These are phyloP conservation scores for Apodemia duryi DNA, from an alignment of 2,888 invertebrate species.

Conservation along the genomic window DNA sequence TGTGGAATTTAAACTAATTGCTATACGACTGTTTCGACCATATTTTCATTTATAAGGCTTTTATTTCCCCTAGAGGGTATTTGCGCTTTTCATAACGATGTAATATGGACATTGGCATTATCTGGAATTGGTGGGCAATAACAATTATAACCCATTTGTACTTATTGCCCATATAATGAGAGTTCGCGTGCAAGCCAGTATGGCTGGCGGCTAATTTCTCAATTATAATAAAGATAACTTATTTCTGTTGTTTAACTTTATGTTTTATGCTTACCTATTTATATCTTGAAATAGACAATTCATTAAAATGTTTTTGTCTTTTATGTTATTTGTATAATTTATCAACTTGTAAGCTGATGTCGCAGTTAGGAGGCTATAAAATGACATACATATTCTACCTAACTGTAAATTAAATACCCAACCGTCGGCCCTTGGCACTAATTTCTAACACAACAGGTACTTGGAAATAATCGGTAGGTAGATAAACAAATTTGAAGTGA, in stretches of 20 bases:
- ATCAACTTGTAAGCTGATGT: no score
- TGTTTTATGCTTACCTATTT: conserved; percentile 25
- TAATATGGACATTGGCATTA: conserved; percentile 39
- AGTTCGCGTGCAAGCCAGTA: conserved; percentile 36
- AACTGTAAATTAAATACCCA: no score
- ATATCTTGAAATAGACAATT: conserved; percentile 17
- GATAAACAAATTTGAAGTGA: no score
- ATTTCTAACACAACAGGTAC: no score
- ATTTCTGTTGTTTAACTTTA: conserved; percentile 39
- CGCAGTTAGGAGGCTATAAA: no score
- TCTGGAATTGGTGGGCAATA: conserved; percentile 43
- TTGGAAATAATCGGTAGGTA: no score
- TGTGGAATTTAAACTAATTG: conserved; percentile 48
- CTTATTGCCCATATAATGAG: conserved; percentile 51
- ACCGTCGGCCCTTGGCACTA: no score
- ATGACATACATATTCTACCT: no score
- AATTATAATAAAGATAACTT: conserved; percentile 45
- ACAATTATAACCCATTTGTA: conserved; percentile 45
- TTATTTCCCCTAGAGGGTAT: conserved; percentile 36
- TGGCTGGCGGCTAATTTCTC: conserved; percentile 43
- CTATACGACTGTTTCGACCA: conserved; percentile 35
- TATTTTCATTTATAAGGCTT: conserved; percentile 55
- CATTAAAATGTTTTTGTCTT: background rate
- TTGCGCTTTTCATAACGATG: conserved; percentile 34
- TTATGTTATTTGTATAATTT: no score